These are phyloP conservation scores for Discoglossus pictus DNA, from an alignment of 2,797 vertebrate genomes.

Conservation along the genomic window DNA sequence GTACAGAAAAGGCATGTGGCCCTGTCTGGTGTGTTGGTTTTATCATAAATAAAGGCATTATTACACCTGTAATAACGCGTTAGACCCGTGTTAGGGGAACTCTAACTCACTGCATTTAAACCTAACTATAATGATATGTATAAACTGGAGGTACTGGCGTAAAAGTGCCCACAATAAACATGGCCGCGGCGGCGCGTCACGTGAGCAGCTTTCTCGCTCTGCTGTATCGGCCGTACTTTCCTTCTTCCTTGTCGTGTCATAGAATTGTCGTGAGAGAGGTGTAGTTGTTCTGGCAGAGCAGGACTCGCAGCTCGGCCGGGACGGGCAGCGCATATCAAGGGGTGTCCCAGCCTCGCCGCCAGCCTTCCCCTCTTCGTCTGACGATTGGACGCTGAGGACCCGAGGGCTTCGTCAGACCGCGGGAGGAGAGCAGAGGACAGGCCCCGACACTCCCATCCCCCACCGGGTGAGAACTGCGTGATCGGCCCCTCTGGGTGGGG, in stretches of 20 bases:
- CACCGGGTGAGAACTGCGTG: slow-evolving; percentile 19
- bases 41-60: too few relatives aligned
- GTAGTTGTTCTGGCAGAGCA: slow-evolving; percentile 29
- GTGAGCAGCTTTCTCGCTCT: not conserved
- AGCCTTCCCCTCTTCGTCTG: not conserved
- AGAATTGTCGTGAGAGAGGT: slow-evolving; percentile 43
- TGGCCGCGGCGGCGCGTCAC: not conserved
- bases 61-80: too few relatives aligned
- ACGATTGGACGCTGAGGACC: too few relatives aligned
- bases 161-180: slow-evolving; percentile 32
- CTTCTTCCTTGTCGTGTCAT: slow-evolving; percentile 41
- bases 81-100: too few relatives aligned
- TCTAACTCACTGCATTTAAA: too few relatives aligned
- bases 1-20: too few relatives aligned
- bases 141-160: too few relatives aligned
- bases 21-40: too few relatives aligned
- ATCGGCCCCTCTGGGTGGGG: slow-evolving; percentile 47
- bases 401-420: too few relatives aligned
- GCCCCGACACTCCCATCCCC: slow-evolving; percentile 2
- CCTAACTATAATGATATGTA: too few relatives aligned
- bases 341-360: not conserved
- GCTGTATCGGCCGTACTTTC: slow-evolving; percentile 22
- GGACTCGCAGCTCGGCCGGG: slow-evolving; percentile 23
- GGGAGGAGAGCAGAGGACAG: not conserved
- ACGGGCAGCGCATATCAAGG: not conserved